Evolutionary conservation across 2,888 invertebrate genomes (phyloP).

Genomic region (Troides helena): DNA sequence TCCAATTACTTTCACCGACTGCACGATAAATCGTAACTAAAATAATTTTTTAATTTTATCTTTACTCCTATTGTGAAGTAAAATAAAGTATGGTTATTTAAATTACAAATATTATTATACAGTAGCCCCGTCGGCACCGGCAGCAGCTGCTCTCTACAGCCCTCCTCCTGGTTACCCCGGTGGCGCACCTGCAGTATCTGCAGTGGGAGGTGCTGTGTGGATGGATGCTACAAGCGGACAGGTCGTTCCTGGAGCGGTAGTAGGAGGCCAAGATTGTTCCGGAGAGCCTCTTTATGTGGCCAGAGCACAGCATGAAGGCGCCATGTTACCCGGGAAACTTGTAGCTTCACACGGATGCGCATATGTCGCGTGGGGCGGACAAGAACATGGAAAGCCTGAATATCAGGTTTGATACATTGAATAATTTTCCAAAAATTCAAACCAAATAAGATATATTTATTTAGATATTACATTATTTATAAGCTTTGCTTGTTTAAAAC

Average conservation of each 20-base stretch:
- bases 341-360: slow-evolving; percentile 87
- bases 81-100: not conserved
- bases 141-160: slow-evolving; percentile 59
- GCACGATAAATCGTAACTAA: no score
- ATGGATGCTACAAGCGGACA: slow-evolving; percentile 81
- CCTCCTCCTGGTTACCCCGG: slow-evolving; percentile 54
- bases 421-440: not conserved
- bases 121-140: slow-evolving; percentile 60
- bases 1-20: no score
- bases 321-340: slow-evolving; percentile 89
- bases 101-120: slow-evolving; percentile 13
- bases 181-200: slow-evolving; percentile 27
- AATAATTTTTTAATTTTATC: no score
- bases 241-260: slow-evolving; percentile 86
- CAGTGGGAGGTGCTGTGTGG: slow-evolving; percentile 68
- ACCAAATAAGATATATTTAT: not conserved
- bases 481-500: not conserved
- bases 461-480: not conserved
- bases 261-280: slow-evolving; percentile 81
- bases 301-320: slow-evolving; percentile 88
- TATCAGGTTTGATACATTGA: slow-evolving; percentile 82
- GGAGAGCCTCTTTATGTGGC: slow-evolving; percentile 84
- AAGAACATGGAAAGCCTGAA: slow-evolving; percentile 86
- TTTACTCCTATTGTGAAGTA: not conserved
- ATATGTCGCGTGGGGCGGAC: slow-evolving; percentile 91